Evolutionary conservation across 2,797 vertebrate genomes (phyloP), one percentile per base, ranked within the genome.

Genomic region (Macropodus opercularis): DNA sequence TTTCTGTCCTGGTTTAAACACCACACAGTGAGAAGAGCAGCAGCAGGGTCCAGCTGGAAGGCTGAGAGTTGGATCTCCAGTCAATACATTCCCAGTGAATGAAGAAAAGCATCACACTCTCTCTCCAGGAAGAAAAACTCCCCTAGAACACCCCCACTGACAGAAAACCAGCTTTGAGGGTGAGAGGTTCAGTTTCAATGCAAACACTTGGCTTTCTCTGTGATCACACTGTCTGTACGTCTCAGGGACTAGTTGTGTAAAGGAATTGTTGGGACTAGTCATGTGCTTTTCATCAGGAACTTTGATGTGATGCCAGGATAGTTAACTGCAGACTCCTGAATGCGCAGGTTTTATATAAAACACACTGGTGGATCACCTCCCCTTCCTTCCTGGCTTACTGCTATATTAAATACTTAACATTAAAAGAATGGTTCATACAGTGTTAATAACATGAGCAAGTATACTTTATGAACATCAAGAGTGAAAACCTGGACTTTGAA

Each of bases 231-330:
- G 88, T 91, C 89, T 89, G 91, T 42, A 42, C 8, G 90, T 93
- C 92, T 90, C 71, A 24, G 41, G 85, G 85, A 91, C 88, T 79
- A 63, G 88, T 89, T 90, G 91, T 94, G 92, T 93, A 85, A 76
- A 34, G 67, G 85, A 91, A 88, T 93, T 93, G 93, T 94, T 94
- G 89, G 64, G 50, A 43, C 87, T 80, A 86, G 85, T 95, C 96
- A 95, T 94, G 86, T 96, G 95, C 93, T 96, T 95, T 92, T 93
- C 94, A 95, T 97, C 94, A 94, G 89, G 77, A 85, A 51, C 80
- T 91, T 89, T 97, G 94, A 94, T 91, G 81, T 75, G 12, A 57
- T 87, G 94, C 96, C 96, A 98, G 89, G 85, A 89, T 88, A 87
- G 91, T 93, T 90, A 88, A 85, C 82, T 22, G 93, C 92, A 91